Evolutionary conservation across 2,113 vertebrate species (phyloP).

Genomic region (Istiophorus platypterus): DNA sequence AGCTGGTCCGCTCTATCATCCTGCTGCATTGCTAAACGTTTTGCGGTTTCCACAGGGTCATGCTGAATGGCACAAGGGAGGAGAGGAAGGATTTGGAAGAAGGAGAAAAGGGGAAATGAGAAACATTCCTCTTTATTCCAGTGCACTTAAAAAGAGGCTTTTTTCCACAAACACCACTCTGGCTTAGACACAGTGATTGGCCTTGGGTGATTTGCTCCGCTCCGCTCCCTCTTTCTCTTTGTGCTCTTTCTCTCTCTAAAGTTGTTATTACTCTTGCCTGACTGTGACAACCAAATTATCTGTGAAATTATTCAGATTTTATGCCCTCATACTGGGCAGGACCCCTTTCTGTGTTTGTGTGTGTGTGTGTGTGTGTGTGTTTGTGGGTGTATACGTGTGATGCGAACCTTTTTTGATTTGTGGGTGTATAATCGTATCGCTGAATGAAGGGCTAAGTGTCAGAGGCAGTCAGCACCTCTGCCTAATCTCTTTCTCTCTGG

Average conservation of each 20-base stretch:
- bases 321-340: conserved; percentile 42
- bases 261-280: conserved; percentile 60
- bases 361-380: not conserved
- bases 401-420: conserved; percentile 14
- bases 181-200: conserved; percentile 59
- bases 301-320: conserved; percentile 68
- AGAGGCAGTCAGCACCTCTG: conserved; percentile 1
- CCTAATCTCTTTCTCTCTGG: not conserved
- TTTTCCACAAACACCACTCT: conserved; percentile 50
- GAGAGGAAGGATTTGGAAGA: conserved; percentile 13
- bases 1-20: not conserved
- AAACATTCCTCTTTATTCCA: conserved; percentile 37
- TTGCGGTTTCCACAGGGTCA: conserved; percentile 17
- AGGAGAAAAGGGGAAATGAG: conserved; percentile 30
- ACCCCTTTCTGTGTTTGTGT: conserved; percentile 25
- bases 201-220: conserved; percentile 58
- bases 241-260: conserved; percentile 50
- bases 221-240: conserved; percentile 52
- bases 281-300: conserved; percentile 68
- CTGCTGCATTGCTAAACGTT: not conserved
- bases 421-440: too few species aligned
- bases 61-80: not conserved
- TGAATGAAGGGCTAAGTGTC: not conserved
- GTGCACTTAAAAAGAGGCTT: conserved; percentile 25
- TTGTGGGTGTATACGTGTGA: conserved; percentile 11